A percentile compares a stretch with the other conserved stretches of the same genome.
Evolutionary conservation across 2,888 invertebrate genomes (phyloP).

Genomic region (Oasisia sp.): DNA sequence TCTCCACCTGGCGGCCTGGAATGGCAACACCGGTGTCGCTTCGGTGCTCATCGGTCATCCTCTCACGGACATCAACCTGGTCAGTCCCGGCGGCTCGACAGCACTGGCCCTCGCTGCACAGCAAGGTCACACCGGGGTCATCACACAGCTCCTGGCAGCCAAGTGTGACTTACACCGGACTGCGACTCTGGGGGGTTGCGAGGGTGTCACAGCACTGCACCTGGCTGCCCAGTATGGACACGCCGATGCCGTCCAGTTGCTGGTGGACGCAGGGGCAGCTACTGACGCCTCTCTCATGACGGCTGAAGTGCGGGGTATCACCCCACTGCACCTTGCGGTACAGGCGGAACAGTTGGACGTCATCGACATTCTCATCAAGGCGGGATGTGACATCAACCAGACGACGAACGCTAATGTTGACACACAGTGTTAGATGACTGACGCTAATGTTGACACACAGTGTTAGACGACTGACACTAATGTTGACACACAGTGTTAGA

Average conservation of each 20-base stretch:
- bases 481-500: background rate
- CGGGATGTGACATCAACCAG: conserved; percentile 36
- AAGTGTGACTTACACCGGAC: conserved; percentile 30
- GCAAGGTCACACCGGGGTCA: conserved; percentile 29
- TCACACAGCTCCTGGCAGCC: conserved; percentile 25
- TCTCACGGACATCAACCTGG: conserved; percentile 28
- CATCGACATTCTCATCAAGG: conserved; percentile 36
- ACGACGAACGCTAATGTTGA: conserved; percentile 32
- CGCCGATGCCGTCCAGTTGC: conserved; percentile 22
- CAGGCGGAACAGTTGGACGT: conserved; percentile 34
- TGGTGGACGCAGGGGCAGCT: conserved; percentile 33
- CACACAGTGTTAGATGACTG: conserved; percentile 27
- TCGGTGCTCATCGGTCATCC: conserved; percentile 19
- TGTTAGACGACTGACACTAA: background rate
- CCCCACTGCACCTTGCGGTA: conserved; percentile 38
- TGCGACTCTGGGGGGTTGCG: conserved; percentile 28
- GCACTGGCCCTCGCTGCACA: conserved; percentile 35
- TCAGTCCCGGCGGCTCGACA: conserved; percentile 34
- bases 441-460: background rate
- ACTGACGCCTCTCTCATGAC: conserved; percentile 34
- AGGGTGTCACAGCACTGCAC: conserved; percentile 36
- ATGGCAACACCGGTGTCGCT: conserved; percentile 29
- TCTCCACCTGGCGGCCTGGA: conserved; percentile 35
- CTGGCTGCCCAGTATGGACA: conserved; percentile 38
- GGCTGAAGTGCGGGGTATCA: conserved; percentile 33